Base-by-base conservation (phyloP, 2,888 invertebrate genomes). In the Hemistola chrysoprasaria region DNA sequence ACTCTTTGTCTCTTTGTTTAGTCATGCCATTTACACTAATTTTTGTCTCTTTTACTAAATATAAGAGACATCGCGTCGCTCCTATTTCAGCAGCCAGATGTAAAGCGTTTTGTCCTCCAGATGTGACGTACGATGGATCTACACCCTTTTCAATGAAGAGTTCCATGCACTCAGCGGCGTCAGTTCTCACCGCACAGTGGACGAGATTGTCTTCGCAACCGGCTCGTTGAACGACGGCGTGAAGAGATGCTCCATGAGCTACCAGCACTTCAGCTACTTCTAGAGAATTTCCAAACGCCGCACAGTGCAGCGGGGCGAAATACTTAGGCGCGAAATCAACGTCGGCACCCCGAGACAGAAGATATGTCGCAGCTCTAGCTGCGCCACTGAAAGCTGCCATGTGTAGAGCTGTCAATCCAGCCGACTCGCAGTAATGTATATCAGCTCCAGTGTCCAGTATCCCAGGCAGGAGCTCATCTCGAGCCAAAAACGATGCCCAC, bases 211-310 rank as follows among this genome's bases (percentile, higher is more conserved):
- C 95, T 65, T 94, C 94, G 59, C 92, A 92, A 32, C 93, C 92
- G 7, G 88, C 85, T 65, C 91, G 89, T 54, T 90, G 93, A 0
- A 92, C 92, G n/a, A 94, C 93, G 26, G 93, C 90, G 35, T 92
- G 91, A 23, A 95, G 89, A 25, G 92, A 90, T 3, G 95, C 92
- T 0, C 93, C 93, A 51, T 91, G 91, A 24, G 92, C 92, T 26
- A 97, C 90, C 11, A 97, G 90, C 51, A 95, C 87, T 71, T 93
- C 93, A 6, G 95, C 94, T 0, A 95, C 94, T 64, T 95, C 93
- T 3, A 93, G 90, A 16, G 95, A 93, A 62, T 97, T 96, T 2
- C 97, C 95, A 77, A 97, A 96, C 0, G 97, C 96, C 1, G 97
- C 95, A 67, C 95, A 96, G 69, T 97, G 97, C 34, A 97, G 87